These are phyloP conservation scores for Bruchidius siliquastri DNA, from an alignment of 2,888 invertebrate genomes.

Conservation along the genomic window DNA sequence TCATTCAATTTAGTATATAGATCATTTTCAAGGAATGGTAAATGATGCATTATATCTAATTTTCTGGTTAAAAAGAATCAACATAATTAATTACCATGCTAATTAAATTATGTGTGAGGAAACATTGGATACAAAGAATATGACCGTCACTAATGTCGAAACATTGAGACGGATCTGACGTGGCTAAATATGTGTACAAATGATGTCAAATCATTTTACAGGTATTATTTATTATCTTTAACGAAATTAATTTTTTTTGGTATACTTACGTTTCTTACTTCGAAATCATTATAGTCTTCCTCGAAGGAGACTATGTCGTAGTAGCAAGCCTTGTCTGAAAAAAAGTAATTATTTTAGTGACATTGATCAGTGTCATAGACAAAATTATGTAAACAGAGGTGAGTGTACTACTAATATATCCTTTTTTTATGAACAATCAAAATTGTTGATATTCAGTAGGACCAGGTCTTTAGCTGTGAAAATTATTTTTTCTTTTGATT, in stretches of 20 bases:
- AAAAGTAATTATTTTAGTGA: slow-evolving; percentile 2
- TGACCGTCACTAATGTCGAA: no score
- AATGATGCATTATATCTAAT: no score
- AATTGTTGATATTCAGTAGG: no score
- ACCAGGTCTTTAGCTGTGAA: no score
- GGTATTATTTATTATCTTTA: not conserved
- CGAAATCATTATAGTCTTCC: slow-evolving; percentile 16
- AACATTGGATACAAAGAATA: no score
- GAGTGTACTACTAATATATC: not conserved
- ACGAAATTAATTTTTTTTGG: not conserved
- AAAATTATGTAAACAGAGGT: not conserved
- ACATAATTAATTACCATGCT: no score
- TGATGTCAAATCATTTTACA: not conserved
- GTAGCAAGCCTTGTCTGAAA: slow-evolving; percentile 37
- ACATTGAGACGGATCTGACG: no score
- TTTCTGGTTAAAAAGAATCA: no score
- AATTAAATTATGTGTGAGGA: no score
- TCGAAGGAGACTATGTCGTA: slow-evolving; percentile 35
- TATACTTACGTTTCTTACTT: slow-evolving; percentile 26
- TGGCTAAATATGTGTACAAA: not conserved
- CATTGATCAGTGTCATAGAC: not conserved
- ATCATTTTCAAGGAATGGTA: no score
- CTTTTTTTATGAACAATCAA: not conserved
- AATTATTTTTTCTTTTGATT: no score
- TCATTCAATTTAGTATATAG: no score